A percentile compares a stretch with the other conserved stretches of the same genome.
phyloP scores from a whole-genome alignment of 1,140 invertebrate species.

The Brachionus koreanus region DNA sequence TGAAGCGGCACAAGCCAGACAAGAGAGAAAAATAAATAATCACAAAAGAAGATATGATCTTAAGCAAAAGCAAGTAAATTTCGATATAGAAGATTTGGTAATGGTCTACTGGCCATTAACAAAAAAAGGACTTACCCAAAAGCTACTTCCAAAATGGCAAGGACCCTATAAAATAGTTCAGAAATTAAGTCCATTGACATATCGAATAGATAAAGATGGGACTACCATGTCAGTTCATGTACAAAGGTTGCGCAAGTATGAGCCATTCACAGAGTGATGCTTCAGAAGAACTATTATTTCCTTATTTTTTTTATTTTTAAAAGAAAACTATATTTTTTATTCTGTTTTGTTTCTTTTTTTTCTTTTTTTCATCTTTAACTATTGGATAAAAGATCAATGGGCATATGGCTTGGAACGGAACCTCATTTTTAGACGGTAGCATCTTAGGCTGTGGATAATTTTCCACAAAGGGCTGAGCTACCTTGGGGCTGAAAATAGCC shows the following conservation, averaged over 20 bases:
- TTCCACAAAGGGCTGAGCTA: too few relatives aligned
- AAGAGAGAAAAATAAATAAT: not conserved
- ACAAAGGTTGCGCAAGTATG: not conserved
- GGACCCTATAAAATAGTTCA: not conserved
- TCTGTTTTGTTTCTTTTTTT: not conserved
- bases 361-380: not conserved
- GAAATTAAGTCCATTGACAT: not conserved
- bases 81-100: not conserved
- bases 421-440: too few relatives aligned
- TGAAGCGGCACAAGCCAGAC: not conserved
- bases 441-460: too few relatives aligned
- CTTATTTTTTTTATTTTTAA: too few relatives aligned
- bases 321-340: not conserved
- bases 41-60: not conserved
- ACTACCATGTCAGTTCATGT: not conserved
- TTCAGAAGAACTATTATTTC: too few relatives aligned
- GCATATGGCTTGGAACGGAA: not conserved
- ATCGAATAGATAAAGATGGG: not conserved
- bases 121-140: slow-evolving; percentile 9
- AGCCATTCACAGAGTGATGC: not conserved
- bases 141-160: slow-evolving; percentile 16
- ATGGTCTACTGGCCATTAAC: slow-evolving; percentile 10
- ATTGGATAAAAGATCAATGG: not conserved
- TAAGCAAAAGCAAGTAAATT: not conserved
- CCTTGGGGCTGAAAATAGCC: too few relatives aligned